Conservation (phyloP, 2,113 vertebrate genomes). For the Percopsis transmontana region DNA sequence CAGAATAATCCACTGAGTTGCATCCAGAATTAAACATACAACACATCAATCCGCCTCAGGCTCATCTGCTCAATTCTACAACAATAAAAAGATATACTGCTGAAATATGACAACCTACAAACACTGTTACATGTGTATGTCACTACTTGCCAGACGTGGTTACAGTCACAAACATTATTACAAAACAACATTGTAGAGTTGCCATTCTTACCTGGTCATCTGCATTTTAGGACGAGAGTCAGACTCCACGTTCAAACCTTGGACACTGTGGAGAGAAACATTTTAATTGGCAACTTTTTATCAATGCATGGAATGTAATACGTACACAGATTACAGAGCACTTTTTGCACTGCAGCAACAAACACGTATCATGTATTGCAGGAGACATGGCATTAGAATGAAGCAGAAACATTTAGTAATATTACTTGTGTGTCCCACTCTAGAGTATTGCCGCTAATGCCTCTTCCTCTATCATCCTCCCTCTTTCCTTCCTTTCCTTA, state of each 20-base stretch:
- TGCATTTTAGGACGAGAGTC: slow-evolving; percentile 40
- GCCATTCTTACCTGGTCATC: slow-evolving; percentile 56
- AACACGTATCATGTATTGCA: slow-evolving; percentile 3
- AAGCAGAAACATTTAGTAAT: slow-evolving; percentile 12
- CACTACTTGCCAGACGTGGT: too few species aligned
- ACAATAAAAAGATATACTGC: too few species aligned
- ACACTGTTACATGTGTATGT: too few species aligned
- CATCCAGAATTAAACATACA: not conserved
- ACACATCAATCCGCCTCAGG: not conserved
- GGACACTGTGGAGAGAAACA: slow-evolving; percentile 26
- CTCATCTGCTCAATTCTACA: too few species aligned
- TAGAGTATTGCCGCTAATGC: slow-evolving; percentile 34
- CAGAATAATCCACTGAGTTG: too few species aligned
- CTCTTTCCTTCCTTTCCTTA: slow-evolving; percentile 11
- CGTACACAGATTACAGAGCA: not conserved
- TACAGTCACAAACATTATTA: not conserved
- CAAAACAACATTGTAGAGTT: not conserved
- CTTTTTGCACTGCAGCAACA: slow-evolving; percentile 20
- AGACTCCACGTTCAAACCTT: slow-evolving; percentile 29
- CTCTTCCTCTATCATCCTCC: slow-evolving; percentile 21
- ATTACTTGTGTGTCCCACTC: not conserved
- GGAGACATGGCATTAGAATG: not conserved
- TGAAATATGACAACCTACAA: too few species aligned
- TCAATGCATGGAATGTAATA: not conserved
- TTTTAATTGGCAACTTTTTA: not conserved